These are phyloP conservation scores for Zosterops pallidus DNA, from an alignment of 2,113 vertebrate species.

Conservation along the genomic window DNA sequence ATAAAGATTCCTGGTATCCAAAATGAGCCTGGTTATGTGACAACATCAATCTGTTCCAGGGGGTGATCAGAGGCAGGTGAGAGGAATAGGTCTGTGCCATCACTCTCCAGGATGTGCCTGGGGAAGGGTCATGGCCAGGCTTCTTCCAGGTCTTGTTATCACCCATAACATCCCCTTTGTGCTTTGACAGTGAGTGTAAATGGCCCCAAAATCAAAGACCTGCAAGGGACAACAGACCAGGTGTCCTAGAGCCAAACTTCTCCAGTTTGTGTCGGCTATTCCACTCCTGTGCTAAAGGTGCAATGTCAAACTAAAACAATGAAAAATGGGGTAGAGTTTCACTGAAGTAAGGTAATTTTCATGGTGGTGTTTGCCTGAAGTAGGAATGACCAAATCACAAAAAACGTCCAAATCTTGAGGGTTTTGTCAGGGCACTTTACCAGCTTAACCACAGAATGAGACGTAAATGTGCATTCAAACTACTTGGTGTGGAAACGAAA, in stretches of 20 bases:
- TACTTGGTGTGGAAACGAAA: background rate
- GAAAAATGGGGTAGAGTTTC: background rate
- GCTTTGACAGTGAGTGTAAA: background rate
- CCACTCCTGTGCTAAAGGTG: background rate
- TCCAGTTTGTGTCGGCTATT: background rate
- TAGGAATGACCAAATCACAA: background rate
- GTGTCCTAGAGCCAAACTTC: background rate
- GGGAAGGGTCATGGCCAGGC: background rate
- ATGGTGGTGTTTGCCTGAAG: background rate
- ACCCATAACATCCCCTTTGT: background rate
- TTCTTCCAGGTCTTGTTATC: background rate
- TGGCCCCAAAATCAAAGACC: background rate
- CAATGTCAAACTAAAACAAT: background rate
- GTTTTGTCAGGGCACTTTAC: background rate
- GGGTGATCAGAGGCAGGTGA: background rate
- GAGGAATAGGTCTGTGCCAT: background rate
- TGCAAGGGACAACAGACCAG: background rate
- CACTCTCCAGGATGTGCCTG: background rate
- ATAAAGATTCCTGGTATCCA: background rate
- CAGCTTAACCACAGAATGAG: background rate
- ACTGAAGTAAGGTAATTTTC: background rate
- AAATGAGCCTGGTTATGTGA: background rate
- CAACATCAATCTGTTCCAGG: conserved; percentile 13
- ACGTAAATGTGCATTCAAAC: background rate
- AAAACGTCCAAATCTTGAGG: rapidly evolving